Evolutionary conservation across 1,140 invertebrate genomes (phyloP), one percentile per base, ranked within the genome.

Genomic region (Drosophila bifasciata): DNA sequence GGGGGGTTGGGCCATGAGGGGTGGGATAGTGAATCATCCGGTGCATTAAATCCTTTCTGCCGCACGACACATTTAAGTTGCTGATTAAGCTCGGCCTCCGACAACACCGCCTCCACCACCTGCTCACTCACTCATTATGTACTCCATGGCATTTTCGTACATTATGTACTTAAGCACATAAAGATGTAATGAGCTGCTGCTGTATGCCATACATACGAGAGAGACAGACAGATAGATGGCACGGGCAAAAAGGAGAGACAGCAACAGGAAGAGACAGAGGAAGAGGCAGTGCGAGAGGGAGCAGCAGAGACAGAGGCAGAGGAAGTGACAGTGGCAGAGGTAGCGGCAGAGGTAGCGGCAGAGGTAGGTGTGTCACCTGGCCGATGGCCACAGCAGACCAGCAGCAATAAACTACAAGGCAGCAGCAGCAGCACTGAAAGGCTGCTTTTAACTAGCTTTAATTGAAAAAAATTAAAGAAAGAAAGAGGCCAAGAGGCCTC

Each of bases 31-130:
- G 15, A 9, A 15, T 32, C 32, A 36, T 53, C 32, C 57, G 23
- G 23, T 32, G 58, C 62, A 84, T 84, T 84, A 85, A 86, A 86
- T 86, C 81, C 81, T 79, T 75, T 76, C 74, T 83, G 76, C 83
- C 83, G 56, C 83, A 88, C 70, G 79, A 88, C 83, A 88, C 67
- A 88, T 88, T 88, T 88, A 88, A 88, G 83, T 88, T 88, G 84
- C 85, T 88, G 83, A 88, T 88, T 88, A 88, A 88, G 83, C 83
- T 50, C 32, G 32, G 32, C 32, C 32, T 23, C 50, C 46, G 50
- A 40, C 28, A 15, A 40, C 28, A 15, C 58, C 21, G 13, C n/a
- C 46, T 25, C 19, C 36, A 1, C 59, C 39, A 21, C 36, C n/a
- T n/a, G 15, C 63, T 19, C 19, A 2, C 16, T 17, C 4, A 13